Percentiles rank a stretch among this genome's conserved stretches.
Conservation (phyloP, 2,113 vertebrate species). For the Nothocercus nigrocapillus region DNA sequence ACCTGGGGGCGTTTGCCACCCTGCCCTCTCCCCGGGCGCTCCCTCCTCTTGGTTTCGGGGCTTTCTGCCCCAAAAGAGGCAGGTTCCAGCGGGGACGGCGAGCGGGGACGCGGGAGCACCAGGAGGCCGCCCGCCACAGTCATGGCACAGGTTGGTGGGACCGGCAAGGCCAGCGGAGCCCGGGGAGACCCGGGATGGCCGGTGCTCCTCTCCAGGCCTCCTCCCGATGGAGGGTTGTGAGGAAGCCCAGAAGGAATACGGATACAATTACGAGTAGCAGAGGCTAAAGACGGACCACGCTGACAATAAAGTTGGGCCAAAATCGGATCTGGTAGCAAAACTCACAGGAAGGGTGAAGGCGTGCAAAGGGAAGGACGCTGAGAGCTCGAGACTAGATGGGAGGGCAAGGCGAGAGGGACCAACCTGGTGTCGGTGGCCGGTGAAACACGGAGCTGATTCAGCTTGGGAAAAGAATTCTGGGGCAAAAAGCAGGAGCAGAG, state of each 20-base stretch:
- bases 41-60: not conserved
- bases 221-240: not conserved
- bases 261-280: not conserved
- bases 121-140: not conserved
- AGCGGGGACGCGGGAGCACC: not conserved
- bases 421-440: not conserved
- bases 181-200: not conserved
- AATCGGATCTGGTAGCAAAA: not conserved
- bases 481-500: not conserved
- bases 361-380: not conserved
- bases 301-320: not conserved
- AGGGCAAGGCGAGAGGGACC: not conserved
- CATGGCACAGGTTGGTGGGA: not conserved
- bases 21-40: not conserved
- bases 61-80: not conserved
- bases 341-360: not conserved
- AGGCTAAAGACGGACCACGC: not conserved
- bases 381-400: not conserved
- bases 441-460: not conserved
- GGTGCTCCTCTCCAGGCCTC: not conserved
- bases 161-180: not conserved
- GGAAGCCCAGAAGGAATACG: not conserved
- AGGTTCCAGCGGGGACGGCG: not conserved
- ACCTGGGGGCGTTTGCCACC: rapidly evolving
- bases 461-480: not conserved